A percentile compares a stretch with the other conserved stretches of the same genome.
phyloP scores from a whole-genome alignment of 2,888 invertebrate genomes.

The Eumacrocentrus americanus region DNA sequence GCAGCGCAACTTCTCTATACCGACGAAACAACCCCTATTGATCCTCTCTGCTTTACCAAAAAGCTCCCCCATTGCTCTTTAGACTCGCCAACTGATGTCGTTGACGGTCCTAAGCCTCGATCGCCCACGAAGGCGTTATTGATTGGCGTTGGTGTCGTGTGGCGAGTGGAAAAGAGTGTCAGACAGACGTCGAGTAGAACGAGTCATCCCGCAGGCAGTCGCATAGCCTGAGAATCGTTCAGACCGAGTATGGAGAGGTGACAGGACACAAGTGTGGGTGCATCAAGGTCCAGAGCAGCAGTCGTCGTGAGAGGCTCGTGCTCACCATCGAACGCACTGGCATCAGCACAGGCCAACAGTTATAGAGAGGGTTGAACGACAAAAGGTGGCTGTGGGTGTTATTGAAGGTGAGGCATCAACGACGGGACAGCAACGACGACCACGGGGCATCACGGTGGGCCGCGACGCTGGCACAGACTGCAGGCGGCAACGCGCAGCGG shows the following conservation, averaged over 20 bases:
- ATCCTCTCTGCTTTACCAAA: neutral
- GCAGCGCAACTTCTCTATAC: too few species aligned
- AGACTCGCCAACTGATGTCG: constrained; percentile 21
- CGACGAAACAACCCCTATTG: constrained; percentile 1
- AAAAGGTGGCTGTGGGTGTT: neutral
- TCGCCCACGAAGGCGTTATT: constrained; percentile 17
- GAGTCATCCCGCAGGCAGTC: constrained; percentile 9
- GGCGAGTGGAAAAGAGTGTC: constrained; percentile 5
- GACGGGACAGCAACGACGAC: constrained; percentile 43
- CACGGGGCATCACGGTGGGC: constrained; percentile 41
- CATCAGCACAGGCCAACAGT: too few species aligned
- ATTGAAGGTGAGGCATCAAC: neutral
- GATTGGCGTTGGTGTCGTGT: constrained; percentile 27
- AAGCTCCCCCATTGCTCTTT: neutral
- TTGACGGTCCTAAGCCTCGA: neutral
- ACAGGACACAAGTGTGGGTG: neutral
- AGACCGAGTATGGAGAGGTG: neutral
- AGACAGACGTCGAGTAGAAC: constrained; percentile 18
- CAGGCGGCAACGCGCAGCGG: constrained; percentile 27
- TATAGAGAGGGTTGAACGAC: too few species aligned
- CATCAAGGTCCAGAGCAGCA: neutral
- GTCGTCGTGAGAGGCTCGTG: too few species aligned
- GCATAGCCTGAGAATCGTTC: neutral
- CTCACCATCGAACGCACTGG: too few species aligned
- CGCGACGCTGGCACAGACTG: constrained; percentile 33